Percentiles rank a stretch among this genome's conserved stretches.
phyloP scores from a whole-genome alignment of 64 coral and sea anemone genomes.

The Pocillopora verrucosa region DNA sequence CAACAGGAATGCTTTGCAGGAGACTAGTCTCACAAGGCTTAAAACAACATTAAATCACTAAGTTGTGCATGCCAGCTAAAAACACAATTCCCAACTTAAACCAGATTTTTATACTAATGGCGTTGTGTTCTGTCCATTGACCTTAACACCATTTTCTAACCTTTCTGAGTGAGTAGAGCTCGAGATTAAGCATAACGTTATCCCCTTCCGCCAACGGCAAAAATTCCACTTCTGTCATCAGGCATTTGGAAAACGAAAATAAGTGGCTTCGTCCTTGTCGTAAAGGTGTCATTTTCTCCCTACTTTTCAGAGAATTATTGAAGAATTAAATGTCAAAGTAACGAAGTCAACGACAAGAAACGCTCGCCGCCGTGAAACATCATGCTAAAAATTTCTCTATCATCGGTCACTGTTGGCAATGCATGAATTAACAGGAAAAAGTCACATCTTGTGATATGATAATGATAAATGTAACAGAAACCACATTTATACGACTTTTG shows the following conservation, averaged over 20 bases:
- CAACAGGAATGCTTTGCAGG: no score
- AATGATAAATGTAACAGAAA: conserved; percentile 17
- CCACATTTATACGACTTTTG: conserved; percentile 15
- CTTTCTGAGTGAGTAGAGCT: no score
- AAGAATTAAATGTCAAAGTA: not conserved
- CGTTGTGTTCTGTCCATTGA: not conserved
- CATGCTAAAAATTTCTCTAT: not conserved
- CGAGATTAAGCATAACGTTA: no score
- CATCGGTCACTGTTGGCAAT: conserved; percentile 8
- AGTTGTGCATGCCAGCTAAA: no score
- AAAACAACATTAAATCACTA: no score
- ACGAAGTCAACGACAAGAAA: not conserved
- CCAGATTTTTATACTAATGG: not conserved
- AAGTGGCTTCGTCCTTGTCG: no score
- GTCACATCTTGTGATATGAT: no score
- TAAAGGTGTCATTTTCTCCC: no score
- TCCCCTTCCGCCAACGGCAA: not conserved
- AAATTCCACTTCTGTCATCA: conserved; percentile 7
- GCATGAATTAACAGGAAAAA: conserved; percentile 11
- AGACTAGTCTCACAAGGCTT: no score
- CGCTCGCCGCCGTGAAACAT: not conserved
- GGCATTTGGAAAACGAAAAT: no score
- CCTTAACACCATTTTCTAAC: not conserved
- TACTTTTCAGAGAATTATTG: not conserved
- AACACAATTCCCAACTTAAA: not conserved